Evolutionary conservation across 2,797 vertebrate species (phyloP).

Genomic region (Podargus strigoides): DNA sequence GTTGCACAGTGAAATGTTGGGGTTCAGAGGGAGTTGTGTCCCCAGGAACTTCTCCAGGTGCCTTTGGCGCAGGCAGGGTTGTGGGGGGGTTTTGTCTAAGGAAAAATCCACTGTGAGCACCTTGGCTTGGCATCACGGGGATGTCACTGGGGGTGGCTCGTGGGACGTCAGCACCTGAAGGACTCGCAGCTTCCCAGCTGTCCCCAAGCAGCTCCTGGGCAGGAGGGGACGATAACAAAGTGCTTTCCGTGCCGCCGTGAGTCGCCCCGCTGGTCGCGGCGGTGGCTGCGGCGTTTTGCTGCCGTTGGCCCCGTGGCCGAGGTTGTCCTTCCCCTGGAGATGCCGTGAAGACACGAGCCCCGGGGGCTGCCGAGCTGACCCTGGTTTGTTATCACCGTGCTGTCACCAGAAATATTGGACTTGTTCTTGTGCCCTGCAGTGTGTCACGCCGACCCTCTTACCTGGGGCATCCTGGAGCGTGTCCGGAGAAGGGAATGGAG

Average conservation of each 20-base stretch:
- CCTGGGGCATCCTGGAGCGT: no score
- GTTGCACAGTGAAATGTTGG: no score
- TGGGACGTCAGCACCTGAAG: rapidly evolving
- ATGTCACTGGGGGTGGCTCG: background rate
- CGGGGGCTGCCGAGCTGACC: background rate
- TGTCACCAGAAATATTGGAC: background rate
- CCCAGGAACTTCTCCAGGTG: background rate
- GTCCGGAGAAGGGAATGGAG: no score
- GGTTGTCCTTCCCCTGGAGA: background rate
- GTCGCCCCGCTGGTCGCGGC: background rate
- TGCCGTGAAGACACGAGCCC: background rate
- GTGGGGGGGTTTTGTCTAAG: rapidly evolving
- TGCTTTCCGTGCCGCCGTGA: no score
- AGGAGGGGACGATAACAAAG: background rate
- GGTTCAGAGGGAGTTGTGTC: background rate
- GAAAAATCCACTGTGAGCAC: background rate
- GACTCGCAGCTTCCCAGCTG: background rate
- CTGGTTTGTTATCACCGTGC: no score
- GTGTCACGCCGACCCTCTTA: background rate
- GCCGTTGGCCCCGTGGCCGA: background rate
- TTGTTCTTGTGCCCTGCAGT: background rate
- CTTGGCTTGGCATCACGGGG: rapidly evolving
- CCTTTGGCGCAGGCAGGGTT: background rate
- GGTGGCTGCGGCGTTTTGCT: background rate
- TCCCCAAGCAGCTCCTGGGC: background rate